Conservation (phyloP, 2,888 invertebrate species). For the Invenusta paracnida region DNA sequence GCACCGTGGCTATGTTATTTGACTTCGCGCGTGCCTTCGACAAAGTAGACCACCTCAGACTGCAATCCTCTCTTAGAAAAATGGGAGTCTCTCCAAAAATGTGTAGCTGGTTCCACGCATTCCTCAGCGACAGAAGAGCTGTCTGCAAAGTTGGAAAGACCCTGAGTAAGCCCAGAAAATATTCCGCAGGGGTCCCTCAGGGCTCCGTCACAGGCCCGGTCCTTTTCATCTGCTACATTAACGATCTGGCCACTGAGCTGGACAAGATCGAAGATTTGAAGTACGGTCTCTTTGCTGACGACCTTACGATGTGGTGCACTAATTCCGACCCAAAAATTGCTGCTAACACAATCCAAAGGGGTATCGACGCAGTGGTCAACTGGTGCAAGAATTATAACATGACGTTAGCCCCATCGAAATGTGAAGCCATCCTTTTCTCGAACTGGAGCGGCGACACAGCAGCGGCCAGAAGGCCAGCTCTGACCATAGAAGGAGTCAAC, state of each 20-base stretch:
- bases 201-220: conserved; percentile 11
- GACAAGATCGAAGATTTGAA: background rate
- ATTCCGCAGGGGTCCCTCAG: background rate
- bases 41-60: background rate
- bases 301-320: background rate
- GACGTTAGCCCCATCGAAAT: too few species aligned
- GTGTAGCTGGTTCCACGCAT: background rate
- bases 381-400: background rate
- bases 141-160: background rate
- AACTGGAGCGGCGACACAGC: background rate
- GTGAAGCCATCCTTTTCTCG: background rate
- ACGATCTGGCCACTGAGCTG: background rate
- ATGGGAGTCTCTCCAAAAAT: background rate
- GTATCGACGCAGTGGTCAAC: background rate
- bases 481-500: background rate
- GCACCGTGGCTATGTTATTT: too few species aligned
- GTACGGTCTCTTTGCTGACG: background rate
- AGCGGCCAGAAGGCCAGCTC: background rate
- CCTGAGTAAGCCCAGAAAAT: background rate
- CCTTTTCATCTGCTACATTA: background rate
- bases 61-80: background rate
- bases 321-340: background rate
- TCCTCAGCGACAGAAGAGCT: background rate
- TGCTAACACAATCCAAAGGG: background rate
- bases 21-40: too few species aligned